Evolutionary conservation across 2,797 vertebrate species (phyloP).

Genomic region (Enoplosus armatus): DNA sequence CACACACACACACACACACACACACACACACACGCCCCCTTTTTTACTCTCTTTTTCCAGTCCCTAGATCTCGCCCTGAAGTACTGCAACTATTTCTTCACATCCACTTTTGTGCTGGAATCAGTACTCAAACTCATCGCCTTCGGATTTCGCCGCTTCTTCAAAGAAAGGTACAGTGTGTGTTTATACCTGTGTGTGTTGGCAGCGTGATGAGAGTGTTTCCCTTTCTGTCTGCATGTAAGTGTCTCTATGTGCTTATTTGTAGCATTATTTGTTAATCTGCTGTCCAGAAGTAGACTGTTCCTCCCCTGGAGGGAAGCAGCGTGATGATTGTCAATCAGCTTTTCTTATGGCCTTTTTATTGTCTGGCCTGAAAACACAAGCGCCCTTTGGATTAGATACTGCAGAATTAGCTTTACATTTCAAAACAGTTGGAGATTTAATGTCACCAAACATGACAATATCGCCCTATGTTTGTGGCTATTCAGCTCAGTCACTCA

Average conservation of each 20-base stretch:
- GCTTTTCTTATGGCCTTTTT: constrained; percentile 6
- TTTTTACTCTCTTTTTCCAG: constrained; percentile 79
- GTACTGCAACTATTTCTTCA: constrained; percentile 99
- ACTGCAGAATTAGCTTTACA: constrained; percentile 1
- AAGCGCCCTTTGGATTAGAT: constrained; percentile 6
- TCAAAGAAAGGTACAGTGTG: constrained; percentile 94
- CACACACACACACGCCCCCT: constrained; percentile 24
- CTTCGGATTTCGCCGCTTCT: constrained; percentile 96
- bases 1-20: background rate
- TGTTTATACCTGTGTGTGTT: constrained; percentile 12
- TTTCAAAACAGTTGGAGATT: constrained; percentile 8
- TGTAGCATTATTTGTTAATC: constrained; percentile 4
- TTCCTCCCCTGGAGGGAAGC: background rate
- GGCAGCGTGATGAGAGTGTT: constrained; percentile 4
- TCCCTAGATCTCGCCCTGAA: constrained; percentile 95
- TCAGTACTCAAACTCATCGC: constrained; percentile 95
- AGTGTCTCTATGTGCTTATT: constrained; percentile 9
- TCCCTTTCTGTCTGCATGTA: constrained; percentile 7
- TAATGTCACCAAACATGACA: constrained; percentile 8
- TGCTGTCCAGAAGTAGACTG: background rate
- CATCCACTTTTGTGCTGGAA: constrained; percentile 97
- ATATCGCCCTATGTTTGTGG: constrained; percentile 8
- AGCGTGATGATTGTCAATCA: background rate
- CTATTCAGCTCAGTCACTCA: constrained; percentile 30
- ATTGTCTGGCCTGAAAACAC: constrained; percentile 8